Conservation (phyloP, 2,797 vertebrate genomes). For the Natrix natrix region DNA sequence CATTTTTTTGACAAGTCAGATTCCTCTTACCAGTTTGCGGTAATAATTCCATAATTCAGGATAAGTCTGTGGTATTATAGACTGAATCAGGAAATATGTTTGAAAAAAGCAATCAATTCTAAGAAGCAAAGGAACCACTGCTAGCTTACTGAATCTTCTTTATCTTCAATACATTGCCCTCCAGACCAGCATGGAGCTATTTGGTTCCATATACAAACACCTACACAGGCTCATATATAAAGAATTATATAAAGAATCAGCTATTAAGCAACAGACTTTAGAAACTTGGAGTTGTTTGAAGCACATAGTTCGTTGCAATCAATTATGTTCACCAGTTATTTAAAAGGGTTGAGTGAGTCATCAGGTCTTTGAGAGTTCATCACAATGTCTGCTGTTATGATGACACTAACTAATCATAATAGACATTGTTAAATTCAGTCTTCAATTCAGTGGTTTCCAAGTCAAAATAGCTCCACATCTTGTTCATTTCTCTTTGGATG, state of each 20-base stretch:
- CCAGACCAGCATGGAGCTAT: not conserved
- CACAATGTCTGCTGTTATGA: conserved; percentile 21
- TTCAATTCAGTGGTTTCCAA: conserved; percentile 53
- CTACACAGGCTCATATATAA: not conserved
- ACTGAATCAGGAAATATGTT: not conserved
- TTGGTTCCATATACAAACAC: not conserved
- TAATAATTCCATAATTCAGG: not conserved
- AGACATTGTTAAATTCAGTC: conserved; percentile 45
- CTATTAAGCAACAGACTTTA: not conserved
- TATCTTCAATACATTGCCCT: not conserved
- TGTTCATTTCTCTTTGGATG: conserved; percentile 46
- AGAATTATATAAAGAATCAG: not conserved
- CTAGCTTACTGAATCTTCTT: not conserved
- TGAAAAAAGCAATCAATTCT: not conserved
- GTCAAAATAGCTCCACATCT: conserved; percentile 46
- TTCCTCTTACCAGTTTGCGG: not conserved
- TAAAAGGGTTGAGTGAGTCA: conserved; percentile 21
- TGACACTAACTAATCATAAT: conserved; percentile 48
- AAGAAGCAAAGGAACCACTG: not conserved
- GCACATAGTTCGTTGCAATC: not conserved
- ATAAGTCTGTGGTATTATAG: not conserved
- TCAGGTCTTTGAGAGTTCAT: conserved; percentile 42
- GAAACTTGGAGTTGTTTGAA: conserved; percentile 20
- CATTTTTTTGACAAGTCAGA: not conserved
- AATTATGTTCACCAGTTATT: not conserved